Conservation (phyloP, 30 jellyfish, hydroid and myxozoan genomes). For the Aurelia sp. region DNA sequence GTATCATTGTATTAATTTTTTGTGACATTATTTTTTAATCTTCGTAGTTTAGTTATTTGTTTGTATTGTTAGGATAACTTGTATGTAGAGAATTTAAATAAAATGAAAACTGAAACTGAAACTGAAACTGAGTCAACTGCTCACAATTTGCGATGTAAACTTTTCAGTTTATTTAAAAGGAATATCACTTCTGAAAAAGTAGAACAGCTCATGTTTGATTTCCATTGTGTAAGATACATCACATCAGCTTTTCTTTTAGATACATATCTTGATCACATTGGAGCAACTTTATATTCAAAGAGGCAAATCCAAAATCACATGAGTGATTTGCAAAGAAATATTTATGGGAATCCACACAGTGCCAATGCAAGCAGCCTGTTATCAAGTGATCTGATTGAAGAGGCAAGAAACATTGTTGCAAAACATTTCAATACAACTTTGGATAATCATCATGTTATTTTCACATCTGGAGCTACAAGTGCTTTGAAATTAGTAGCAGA, state of each 20-base stretch:
- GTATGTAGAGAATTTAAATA: too few relatives aligned
- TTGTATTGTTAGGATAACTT: too few relatives aligned
- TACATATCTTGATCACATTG: conserved; percentile 56
- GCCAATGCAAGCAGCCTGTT: conserved; percentile 42
- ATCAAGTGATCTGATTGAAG: conserved; percentile 49
- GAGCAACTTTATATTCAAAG: conserved; percentile 65
- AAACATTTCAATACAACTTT: conserved; percentile 60
- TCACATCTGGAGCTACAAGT: conserved; percentile 79
- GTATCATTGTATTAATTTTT: too few relatives aligned
- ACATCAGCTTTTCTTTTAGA: neutral
- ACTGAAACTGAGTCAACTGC: too few relatives aligned
- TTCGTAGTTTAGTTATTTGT: too few relatives aligned
- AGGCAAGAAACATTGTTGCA: conserved; percentile 57
- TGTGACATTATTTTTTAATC: too few relatives aligned
- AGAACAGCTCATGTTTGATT: too few relatives aligned
- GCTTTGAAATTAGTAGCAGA: conserved; percentile 63
- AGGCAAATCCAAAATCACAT: conserved; percentile 30
- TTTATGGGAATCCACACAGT: conserved; percentile 77
- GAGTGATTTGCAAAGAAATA: conserved; percentile 2
- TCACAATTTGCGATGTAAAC: too few relatives aligned
- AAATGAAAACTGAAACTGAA: too few relatives aligned
- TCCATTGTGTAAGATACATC: too few relatives aligned
- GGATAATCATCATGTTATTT: conserved; percentile 61
- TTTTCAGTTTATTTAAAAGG: too few relatives aligned
- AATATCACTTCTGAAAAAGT: too few relatives aligned